These are phyloP conservation scores for Lacerta bilineata DNA, from an alignment of 2,797 vertebrate genomes.

Conservation along the genomic window DNA sequence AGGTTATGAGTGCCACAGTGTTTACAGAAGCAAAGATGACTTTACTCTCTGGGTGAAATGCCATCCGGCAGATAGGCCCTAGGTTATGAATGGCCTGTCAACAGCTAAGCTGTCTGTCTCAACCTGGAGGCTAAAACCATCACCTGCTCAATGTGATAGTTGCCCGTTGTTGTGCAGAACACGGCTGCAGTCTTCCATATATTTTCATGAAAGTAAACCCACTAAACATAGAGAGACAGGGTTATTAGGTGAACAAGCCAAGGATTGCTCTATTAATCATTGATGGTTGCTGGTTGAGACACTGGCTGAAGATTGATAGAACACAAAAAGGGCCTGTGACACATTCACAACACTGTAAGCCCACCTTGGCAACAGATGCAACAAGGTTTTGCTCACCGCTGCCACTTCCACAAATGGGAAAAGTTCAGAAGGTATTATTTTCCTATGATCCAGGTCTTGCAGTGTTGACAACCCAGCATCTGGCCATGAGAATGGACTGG, in stretches of 20 bases:
- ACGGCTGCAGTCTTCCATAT: not conserved
- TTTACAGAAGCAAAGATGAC: not conserved
- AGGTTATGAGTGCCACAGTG: constrained; percentile 10
- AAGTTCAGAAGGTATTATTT: not conserved
- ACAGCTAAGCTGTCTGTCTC: not conserved
- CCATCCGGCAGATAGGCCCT: not conserved
- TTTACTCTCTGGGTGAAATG: constrained; percentile 11
- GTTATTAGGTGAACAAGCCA: not conserved
- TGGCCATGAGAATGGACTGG: not conserved
- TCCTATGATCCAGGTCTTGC: not conserved
- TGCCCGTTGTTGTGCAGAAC: not conserved
- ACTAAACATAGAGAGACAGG: not conserved
- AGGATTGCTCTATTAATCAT: not conserved
- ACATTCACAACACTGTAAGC: not conserved
- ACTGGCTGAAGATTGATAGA: not conserved
- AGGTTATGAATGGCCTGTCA: not conserved
- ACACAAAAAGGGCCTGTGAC: not conserved
- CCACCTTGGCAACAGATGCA: not conserved
- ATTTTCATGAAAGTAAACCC: not conserved
- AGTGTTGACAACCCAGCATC: not conserved
- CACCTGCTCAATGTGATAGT: not conserved
- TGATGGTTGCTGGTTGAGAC: not conserved
- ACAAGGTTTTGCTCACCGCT: not conserved
- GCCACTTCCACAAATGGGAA: not conserved
- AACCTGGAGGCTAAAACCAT: not conserved